Evolutionary conservation across 1,140 invertebrate species (phyloP), one percentile per base, ranked within the genome.

Genomic region (Coelopa frigida): DNA sequence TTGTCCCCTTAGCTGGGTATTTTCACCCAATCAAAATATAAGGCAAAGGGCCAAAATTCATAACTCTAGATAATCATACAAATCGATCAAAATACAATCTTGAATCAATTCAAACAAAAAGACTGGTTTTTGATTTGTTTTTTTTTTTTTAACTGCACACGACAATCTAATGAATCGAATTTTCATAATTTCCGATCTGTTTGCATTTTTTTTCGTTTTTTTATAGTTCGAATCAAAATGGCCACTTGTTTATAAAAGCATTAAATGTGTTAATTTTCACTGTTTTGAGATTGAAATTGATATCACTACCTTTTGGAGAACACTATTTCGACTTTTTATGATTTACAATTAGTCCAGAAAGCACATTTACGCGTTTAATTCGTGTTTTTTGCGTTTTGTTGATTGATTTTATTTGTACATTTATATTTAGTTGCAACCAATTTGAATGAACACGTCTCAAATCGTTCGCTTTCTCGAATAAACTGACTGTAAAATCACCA

Each of bases 401-500:
- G 22, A 26, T 42, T 42, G n/a, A 29, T 23, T n/a, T 42, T 42
- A n/a, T 27, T 27, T 26, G n/a, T 5, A 4, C n/a, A 21, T 39
- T 39, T 23, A 31, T 10, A 31, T 31, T 31, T 31, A 31, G n/a
- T 33, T 33, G n/a, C 17, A 33, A n/a, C 14, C 3, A 24, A n/a
- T 43, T 22, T 43, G 4, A 33, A 33, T 29, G 24, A 43, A 43
- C 41, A 43, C 41, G 24, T 43, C 41, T 31, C 27, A 43, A 43
- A 43, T 43, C 41, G 41, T 43, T 43, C 41, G 41, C 41, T 43
- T 26, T 43, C 41, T 43, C 26, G 41, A 20, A 31, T 12, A 43
- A 26, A 43, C 41, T 43, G 17, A 42, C 29, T 20, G 15, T 40
- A n/a, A 29, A 29, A 29, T 29, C 27, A 29, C 27, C 8, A 29